These are phyloP conservation scores for Gryon sp. DNA, from an alignment of 1,140 invertebrate species.

Conservation along the genomic window DNA sequence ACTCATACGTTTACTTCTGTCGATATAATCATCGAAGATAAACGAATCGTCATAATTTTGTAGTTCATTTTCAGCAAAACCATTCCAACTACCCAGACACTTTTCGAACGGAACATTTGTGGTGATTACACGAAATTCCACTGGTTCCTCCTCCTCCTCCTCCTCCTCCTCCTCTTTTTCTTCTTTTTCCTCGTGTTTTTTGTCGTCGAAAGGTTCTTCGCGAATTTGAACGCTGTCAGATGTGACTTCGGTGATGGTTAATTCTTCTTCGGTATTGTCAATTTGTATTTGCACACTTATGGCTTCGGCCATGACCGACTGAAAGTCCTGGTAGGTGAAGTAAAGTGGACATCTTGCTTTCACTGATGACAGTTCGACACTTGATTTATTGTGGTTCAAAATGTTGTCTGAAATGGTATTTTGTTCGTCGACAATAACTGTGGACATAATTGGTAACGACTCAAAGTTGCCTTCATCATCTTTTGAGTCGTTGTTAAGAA, in stretches of 20 bases:
- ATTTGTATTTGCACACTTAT: slow-evolving; percentile 17
- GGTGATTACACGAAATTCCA: slow-evolving; percentile 74
- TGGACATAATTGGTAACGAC: slow-evolving; percentile 19
- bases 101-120: slow-evolving; percentile 74
- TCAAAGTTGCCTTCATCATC: slow-evolving; percentile 8
- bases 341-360: slow-evolving; percentile 67
- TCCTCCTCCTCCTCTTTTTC: slow-evolving; percentile 13
- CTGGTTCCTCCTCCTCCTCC: slow-evolving; percentile 52
- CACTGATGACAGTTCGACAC: no score
- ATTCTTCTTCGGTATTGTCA: slow-evolving; percentile 3
- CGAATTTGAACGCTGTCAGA: no score
- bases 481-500: neutral
- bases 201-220: no score
- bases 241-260: slow-evolving; percentile 34
- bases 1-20: slow-evolving; percentile 55
- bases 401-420: neutral
- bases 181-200: slow-evolving; percentile 1
- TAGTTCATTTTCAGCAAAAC: slow-evolving; percentile 39
- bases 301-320: slow-evolving; percentile 69
- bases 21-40: slow-evolving; percentile 72
- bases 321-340: slow-evolving; percentile 73
- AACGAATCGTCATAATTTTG: slow-evolving; percentile 39
- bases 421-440: neutral
- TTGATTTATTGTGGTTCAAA: no score
- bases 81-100: slow-evolving; percentile 64